Percentiles rank a stretch among this genome's conserved stretches.
phyloP scores from a whole-genome alignment of 2,888 invertebrate genomes.

The Mamestra brassicae region DNA sequence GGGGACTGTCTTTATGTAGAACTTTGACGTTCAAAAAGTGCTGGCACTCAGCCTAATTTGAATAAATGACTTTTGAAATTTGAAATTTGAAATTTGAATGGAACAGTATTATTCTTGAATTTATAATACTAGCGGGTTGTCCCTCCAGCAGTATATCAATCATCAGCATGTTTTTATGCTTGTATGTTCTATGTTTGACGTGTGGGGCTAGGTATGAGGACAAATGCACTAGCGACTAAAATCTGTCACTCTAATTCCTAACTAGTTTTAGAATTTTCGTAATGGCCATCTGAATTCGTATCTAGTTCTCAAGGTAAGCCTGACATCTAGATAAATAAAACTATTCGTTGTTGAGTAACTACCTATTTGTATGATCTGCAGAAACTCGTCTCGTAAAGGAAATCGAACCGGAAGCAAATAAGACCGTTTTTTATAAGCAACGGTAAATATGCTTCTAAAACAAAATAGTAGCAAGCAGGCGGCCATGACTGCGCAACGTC shows the following conservation, averaged over 20 bases:
- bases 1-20: too few relatives aligned
- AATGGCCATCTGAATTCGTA: conserved; percentile 9
- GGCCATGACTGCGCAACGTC: conserved; percentile 56
- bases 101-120: too few relatives aligned
- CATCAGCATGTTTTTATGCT: neutral
- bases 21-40: too few relatives aligned
- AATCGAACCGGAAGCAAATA: conserved; percentile 25
- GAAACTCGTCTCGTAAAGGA: conserved; percentile 13
- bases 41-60: too few relatives aligned
- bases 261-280: conserved; percentile 12
- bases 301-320: conserved; percentile 25
- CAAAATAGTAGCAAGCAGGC: conserved; percentile 21
- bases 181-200: conserved; percentile 1
- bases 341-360: neutral
- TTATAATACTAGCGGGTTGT: too few relatives aligned
- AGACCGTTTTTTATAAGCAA: neutral
- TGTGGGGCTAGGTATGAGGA: neutral
- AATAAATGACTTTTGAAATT: too few relatives aligned
- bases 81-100: too few relatives aligned
- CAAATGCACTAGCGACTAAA: conserved; percentile 1
- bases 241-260: conserved; percentile 7
- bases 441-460: conserved; percentile 15
- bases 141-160: too few relatives aligned
- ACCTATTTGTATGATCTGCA: conserved; percentile 4
- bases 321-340: neutral